phyloP scores from a whole-genome alignment of 35 echinoderm and acorn worm species.

The Anneissia japonica region DNA sequence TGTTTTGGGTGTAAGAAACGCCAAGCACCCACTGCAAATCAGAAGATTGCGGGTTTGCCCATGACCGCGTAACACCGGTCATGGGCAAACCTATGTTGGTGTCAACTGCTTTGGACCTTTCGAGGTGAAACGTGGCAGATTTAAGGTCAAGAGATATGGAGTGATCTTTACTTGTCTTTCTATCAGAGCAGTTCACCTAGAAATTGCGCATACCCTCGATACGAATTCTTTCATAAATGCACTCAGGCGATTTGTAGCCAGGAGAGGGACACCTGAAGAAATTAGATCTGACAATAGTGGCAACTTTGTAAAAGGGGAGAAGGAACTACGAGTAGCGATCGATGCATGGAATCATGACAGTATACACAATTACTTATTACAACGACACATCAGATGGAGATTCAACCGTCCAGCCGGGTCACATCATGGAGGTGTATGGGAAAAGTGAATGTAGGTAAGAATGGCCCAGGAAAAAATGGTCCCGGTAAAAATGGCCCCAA shows the following conservation, averaged over 20 bases:
- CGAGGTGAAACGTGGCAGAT: background rate
- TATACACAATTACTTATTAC: background rate
- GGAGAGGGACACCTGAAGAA: constrained; percentile 15
- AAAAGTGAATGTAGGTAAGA: no score
- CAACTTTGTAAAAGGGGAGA: constrained; percentile 6
- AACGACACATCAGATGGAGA: constrained; percentile 15
- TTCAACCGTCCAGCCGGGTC: constrained; percentile 34
- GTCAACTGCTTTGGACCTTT: constrained; percentile 42
- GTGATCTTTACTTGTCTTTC: constrained; percentile 22
- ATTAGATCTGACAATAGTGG: constrained; percentile 13
- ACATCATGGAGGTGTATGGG: constrained; percentile 25
- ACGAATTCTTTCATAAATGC: constrained; percentile 25
- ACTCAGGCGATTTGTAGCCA: constrained; percentile 10
- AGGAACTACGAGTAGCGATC: background rate
- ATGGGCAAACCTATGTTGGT: constrained; percentile 12
- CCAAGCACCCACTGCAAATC: background rate
- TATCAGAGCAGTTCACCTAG: constrained; percentile 28
- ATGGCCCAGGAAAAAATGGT: no score
- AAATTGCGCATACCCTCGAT: constrained; percentile 14
- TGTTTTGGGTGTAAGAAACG: background rate
- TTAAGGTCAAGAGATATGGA: constrained; percentile 13
- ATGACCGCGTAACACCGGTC: background rate
- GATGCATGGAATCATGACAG: background rate
- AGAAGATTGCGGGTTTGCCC: constrained; percentile 27
- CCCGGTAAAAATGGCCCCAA: no score